Percentiles rank a stretch among this genome's conserved stretches.
phyloP scores from a whole-genome alignment of 2,888 invertebrate species.

The Euproctis similis region DNA sequence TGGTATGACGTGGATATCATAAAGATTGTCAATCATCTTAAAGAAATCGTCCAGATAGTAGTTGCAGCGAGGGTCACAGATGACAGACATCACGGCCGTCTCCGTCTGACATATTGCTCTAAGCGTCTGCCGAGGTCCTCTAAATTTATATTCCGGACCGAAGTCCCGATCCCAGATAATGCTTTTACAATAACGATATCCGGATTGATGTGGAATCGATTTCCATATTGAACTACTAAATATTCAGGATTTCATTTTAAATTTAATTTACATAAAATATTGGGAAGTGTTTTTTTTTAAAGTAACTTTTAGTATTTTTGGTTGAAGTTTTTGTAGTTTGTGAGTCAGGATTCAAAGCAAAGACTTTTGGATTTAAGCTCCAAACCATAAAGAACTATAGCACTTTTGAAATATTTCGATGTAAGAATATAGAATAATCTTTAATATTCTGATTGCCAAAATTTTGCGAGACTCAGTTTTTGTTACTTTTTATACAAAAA shows the following conservation, averaged over 20 bases:
- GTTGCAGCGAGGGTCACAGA: constrained; percentile 19
- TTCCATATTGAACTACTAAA: constrained; percentile 45
- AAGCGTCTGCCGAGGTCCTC: constrained; percentile 42
- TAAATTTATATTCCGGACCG: constrained; percentile 60
- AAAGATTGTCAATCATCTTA: constrained; percentile 24
- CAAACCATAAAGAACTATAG: too few species aligned
- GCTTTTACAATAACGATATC: constrained; percentile 66
- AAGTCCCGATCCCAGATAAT: constrained; percentile 60
- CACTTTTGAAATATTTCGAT: too few species aligned
- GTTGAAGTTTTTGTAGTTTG: too few species aligned
- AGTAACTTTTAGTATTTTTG: too few species aligned
- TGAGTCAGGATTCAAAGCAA: too few species aligned
- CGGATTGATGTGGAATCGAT: constrained; percentile 56
- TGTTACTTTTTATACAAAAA: too few species aligned
- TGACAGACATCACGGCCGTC: constrained; percentile 28
- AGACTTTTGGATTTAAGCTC: too few species aligned
- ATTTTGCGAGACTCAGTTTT: too few species aligned
- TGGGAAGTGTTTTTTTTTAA: constrained; percentile 29
- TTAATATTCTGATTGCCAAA: too few species aligned
- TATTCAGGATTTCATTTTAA: constrained; percentile 35
- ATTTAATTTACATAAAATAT: constrained; percentile 33
- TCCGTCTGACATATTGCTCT: constrained; percentile 59
- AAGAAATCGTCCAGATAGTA: constrained; percentile 18
- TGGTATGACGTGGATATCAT: constrained; percentile 22
- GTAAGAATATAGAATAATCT: too few species aligned